Conservation (phyloP, 2,113 vertebrate genomes). For the Sitta europaea region DNA sequence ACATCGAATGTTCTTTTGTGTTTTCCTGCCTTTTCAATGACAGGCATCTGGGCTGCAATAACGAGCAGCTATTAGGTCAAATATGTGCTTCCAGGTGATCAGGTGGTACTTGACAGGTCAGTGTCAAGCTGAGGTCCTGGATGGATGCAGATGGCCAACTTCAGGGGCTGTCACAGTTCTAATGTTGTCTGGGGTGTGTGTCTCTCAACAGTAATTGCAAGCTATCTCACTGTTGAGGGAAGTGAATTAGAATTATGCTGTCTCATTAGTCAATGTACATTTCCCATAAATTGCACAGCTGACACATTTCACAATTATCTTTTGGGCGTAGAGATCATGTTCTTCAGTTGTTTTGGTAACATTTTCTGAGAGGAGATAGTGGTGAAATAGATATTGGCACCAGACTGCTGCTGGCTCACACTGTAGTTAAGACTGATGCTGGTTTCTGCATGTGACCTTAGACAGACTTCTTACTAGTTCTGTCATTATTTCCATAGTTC, state of each 20-base stretch:
- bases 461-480: not conserved
- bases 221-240: not conserved
- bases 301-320: not conserved
- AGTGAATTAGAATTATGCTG: not conserved
- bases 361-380: not conserved
- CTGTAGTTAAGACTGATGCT: not conserved
- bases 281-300: not conserved
- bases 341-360: not conserved
- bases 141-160: not conserved
- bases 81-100: not conserved
- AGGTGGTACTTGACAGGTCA: not conserved
- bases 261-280: not conserved
- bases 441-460: not conserved
- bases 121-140: not conserved
- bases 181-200: fast-evolving
- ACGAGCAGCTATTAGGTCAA: not conserved
- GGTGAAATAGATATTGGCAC: not conserved
- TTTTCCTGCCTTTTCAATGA: not conserved
- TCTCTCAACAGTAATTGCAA: not conserved
- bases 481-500: not conserved
- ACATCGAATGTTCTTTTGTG: not conserved
- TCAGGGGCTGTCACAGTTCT: not conserved
- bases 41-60: not conserved
- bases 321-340: not conserved
- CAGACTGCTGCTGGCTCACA: not conserved